Percentiles rank a stretch among this genome's conserved stretches.
Conservation (phyloP, 2,113 vertebrate species). For the Urocitellus parryii region DNA sequence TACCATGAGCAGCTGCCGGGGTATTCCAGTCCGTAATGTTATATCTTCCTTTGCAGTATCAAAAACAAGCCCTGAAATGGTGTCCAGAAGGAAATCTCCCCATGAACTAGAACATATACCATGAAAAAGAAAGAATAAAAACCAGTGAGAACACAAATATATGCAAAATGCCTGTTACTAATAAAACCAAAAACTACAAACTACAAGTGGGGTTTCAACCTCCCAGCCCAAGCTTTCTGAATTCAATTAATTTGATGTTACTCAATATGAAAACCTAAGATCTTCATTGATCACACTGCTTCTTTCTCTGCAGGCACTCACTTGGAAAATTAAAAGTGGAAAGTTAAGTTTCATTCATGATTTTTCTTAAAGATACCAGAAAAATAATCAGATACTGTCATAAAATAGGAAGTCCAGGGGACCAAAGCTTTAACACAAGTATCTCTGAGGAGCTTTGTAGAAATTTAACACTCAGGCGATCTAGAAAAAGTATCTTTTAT, state of each 20-base stretch:
- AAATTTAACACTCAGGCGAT: not conserved
- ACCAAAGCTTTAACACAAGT: not conserved
- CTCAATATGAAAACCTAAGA: not conserved
- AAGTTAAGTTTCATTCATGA: not conserved
- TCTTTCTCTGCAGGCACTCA: not conserved
- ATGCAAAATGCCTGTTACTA: not conserved
- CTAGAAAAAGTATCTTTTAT: not conserved
- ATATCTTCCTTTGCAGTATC: conserved; percentile 89
- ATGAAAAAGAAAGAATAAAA: not conserved
- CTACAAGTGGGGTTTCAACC: not conserved
- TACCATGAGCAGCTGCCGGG: conserved; percentile 91
- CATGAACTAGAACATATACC: conserved; percentile 89
- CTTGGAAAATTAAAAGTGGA: not conserved
- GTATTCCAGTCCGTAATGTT: conserved; percentile 88
- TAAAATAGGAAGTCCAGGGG: not conserved
- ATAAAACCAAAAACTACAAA: not conserved
- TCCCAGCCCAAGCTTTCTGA: not conserved
- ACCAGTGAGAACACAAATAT: not conserved
- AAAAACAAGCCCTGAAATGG: conserved; percentile 91
- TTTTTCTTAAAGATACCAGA: conserved; percentile 30
- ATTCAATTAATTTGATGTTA: not conserved
- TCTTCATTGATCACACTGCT: not conserved
- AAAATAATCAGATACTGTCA: conserved; percentile 11
- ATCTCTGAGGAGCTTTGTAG: not conserved
- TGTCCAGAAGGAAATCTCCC: conserved; percentile 93